phyloP scores from a whole-genome alignment of 1,140 invertebrate species.

The Zaprionus vittiger region DNA sequence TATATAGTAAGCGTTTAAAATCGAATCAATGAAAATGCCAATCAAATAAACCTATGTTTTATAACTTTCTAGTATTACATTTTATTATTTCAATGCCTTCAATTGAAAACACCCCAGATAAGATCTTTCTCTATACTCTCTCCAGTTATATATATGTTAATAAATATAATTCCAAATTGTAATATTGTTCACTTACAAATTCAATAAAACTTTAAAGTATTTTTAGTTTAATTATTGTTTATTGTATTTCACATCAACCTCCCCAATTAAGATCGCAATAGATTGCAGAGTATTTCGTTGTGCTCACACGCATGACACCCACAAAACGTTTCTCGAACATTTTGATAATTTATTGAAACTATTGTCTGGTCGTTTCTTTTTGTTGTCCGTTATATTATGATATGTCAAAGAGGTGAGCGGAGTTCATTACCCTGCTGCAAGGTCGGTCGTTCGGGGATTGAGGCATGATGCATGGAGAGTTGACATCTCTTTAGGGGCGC shows the following conservation, averaged over 20 bases:
- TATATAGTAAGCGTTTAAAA: background rate
- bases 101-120: background rate
- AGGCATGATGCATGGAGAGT: slow-evolving; percentile 22
- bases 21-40: slow-evolving; percentile 5
- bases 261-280: background rate
- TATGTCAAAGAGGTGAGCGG: slow-evolving; percentile 37
- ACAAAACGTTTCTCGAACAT: slow-evolving; percentile 19
- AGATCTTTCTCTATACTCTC: background rate
- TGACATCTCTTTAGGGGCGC: slow-evolving; percentile 50
- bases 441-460: slow-evolving; percentile 26
- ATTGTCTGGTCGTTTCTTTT: slow-evolving; percentile 14
- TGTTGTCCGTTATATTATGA: slow-evolving; percentile 10
- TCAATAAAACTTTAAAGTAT: background rate
- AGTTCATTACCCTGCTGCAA: slow-evolving; percentile 57
- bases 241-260: background rate
- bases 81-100: too few relatives aligned
- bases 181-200: too few relatives aligned
- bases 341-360: slow-evolving; percentile 33
- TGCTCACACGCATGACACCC: slow-evolving; percentile 11
- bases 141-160: too few relatives aligned
- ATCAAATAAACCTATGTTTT: background rate
- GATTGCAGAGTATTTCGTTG: slow-evolving; percentile 7
- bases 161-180: too few relatives aligned
- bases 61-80: background rate
- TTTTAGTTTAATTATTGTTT: background rate